Percentiles rank a stretch among this genome's conserved stretches.
phyloP scores from a whole-genome alignment of 2,113 vertebrate genomes.

The Coracopsis vasa region DNA sequence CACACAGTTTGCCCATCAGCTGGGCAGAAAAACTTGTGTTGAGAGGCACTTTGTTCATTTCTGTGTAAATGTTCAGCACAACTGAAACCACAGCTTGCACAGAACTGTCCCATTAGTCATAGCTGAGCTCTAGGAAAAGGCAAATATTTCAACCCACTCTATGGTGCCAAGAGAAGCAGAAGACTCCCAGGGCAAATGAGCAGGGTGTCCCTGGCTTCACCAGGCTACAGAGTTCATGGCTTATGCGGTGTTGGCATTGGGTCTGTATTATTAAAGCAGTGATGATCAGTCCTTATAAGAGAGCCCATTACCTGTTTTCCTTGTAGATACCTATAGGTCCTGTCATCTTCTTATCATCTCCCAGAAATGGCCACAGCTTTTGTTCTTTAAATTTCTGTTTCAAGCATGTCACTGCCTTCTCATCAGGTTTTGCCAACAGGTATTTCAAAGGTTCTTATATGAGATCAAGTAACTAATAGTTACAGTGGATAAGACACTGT shows the following conservation, averaged over 20 bases:
- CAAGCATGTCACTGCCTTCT: background rate
- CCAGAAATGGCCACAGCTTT: background rate
- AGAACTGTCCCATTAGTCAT: background rate
- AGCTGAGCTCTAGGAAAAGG: background rate
- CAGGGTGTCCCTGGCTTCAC: background rate
- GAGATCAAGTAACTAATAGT: background rate
- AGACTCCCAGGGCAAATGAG: background rate
- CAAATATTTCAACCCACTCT: background rate
- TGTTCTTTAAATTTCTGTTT: background rate
- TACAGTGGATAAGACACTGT: background rate
- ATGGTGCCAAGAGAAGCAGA: background rate
- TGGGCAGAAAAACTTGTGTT: background rate
- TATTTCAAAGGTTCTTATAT: background rate
- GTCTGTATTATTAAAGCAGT: background rate
- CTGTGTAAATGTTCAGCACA: background rate
- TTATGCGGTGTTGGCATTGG: background rate
- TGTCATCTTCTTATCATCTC: background rate
- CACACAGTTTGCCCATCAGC: background rate
- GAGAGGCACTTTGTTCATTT: background rate
- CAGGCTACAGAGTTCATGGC: background rate
- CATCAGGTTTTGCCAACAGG: background rate
- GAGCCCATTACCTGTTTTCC: background rate
- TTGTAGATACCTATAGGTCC: background rate
- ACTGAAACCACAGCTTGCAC: background rate
- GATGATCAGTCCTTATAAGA: background rate